These are phyloP conservation scores for Anthopleura sola DNA, from an alignment of 64 coral and sea anemone species.

Conservation along the genomic window DNA sequence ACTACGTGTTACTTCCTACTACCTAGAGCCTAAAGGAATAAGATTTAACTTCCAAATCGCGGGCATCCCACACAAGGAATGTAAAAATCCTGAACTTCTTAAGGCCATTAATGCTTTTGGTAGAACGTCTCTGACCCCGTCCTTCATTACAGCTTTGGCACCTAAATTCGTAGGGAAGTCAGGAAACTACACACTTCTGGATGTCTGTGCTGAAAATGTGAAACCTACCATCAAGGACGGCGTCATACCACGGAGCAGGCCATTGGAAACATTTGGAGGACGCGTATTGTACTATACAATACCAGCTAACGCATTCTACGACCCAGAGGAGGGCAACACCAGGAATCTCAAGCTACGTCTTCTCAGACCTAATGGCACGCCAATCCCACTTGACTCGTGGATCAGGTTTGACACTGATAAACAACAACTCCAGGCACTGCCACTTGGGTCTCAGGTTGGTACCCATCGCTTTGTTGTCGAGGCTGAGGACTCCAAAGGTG, in stretches of 20 bases:
- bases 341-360: conserved; percentile 17
- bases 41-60: conserved; percentile 72
- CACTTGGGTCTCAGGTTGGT: conserved; percentile 10
- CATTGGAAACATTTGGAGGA: not conserved
- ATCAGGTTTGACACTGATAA: conserved; percentile 20
- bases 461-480: conserved; percentile 11
- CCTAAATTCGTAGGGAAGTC: conserved; percentile 32
- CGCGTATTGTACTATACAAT: conserved; percentile 13
- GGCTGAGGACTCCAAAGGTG: conserved; percentile 27
- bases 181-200: conserved; percentile 13
- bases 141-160: conserved; percentile 5
- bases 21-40: conserved; percentile 26
- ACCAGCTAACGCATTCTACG: conserved; percentile 35
- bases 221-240: conserved; percentile 15
- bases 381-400: conserved; percentile 22
- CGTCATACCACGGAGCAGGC: not conserved
- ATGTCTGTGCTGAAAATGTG: not conserved
- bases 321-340: conserved; percentile 45
- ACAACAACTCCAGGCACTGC: conserved; percentile 16
- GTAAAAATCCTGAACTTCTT: conserved; percentile 10
- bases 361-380: not conserved
- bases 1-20: conserved; percentile 65
- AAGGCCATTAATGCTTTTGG: conserved; percentile 20
- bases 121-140: not conserved
- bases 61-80: conserved; percentile 18